These are phyloP conservation scores for Ceyx cyanopectus DNA, from an alignment of 2,113 vertebrate species.

Conservation along the genomic window DNA sequence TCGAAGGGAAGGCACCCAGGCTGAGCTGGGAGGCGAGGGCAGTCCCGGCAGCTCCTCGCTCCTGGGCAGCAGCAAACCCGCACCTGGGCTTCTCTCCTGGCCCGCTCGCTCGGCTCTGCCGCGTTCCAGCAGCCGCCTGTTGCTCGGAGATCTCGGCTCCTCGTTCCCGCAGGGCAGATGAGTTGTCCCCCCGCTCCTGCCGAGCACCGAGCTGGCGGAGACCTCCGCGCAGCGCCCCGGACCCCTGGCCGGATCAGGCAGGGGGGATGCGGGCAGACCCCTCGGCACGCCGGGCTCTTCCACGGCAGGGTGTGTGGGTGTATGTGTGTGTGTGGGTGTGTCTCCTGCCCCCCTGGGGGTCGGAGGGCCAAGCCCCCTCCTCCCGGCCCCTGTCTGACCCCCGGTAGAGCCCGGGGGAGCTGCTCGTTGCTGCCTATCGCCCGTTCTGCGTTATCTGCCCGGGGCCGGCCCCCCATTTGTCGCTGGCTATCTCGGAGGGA, in stretches of 20 bases:
- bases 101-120: neutral
- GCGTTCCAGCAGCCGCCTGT: neutral
- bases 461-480: neutral
- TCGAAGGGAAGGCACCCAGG: neutral
- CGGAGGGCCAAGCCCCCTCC: fast-evolving
- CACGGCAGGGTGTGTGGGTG: neutral
- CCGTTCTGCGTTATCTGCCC: fast-evolving
- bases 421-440: neutral
- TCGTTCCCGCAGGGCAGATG: fast-evolving
- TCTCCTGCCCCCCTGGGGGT: neutral
- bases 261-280: neutral
- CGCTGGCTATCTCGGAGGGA: fast-evolving
- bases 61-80: neutral
- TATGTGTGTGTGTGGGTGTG: no score
- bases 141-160: neutral
- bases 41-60: neutral
- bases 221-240: neutral
- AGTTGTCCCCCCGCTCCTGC: neutral
- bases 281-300: fast-evolving
- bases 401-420: neutral
- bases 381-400: neutral
- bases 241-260: neutral
- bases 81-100: neutral
- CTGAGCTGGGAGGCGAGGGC: neutral
- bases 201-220: neutral